Percentiles rank a stretch among this genome's conserved stretches.
phyloP scores from a whole-genome alignment of 1,140 invertebrate species.

The Drosophila triauraria region DNA sequence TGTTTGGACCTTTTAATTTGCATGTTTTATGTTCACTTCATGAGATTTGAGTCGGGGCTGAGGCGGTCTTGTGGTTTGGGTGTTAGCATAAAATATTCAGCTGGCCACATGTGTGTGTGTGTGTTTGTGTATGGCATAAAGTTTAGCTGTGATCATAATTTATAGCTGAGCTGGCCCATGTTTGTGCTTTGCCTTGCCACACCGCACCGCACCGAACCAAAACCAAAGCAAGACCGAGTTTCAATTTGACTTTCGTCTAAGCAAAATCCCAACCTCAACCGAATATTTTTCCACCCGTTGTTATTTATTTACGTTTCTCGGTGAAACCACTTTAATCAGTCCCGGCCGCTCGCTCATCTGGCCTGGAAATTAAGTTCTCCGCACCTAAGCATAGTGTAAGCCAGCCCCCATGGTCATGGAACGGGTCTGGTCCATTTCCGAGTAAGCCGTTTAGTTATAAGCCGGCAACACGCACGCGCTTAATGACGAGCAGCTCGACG shows the following conservation, averaged over 20 bases:
- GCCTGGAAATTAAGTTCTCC: slow-evolving; percentile 58
- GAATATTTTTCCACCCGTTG: slow-evolving; percentile 51
- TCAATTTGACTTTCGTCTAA: slow-evolving; percentile 70
- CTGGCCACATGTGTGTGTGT: slow-evolving; percentile 64
- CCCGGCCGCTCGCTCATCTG: slow-evolving; percentile 63
- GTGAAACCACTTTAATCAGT: slow-evolving; percentile 76
- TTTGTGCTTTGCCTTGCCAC: slow-evolving; percentile 21
- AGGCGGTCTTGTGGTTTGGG: slow-evolving; percentile 71
- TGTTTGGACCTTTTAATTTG: slow-evolving; percentile 83
- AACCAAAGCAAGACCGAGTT: slow-evolving; percentile 44
- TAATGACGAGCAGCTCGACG: slow-evolving; percentile 51
- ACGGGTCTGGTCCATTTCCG: slow-evolving; percentile 26
- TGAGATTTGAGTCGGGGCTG: slow-evolving; percentile 74
- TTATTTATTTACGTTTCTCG: slow-evolving; percentile 77
- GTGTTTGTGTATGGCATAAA: slow-evolving; percentile 49
- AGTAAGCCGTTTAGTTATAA: slow-evolving; percentile 68
- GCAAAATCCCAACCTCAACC: slow-evolving; percentile 41
- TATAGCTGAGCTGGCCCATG: slow-evolving; percentile 54
- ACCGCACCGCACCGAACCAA: background rate
- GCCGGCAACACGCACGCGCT: slow-evolving; percentile 65
- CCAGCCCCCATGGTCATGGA: slow-evolving; percentile 2
- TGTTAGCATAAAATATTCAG: slow-evolving; percentile 81
- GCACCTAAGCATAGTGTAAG: slow-evolving; percentile 30
- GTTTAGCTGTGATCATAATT: slow-evolving; percentile 79
- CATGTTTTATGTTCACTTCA: slow-evolving; percentile 83